phyloP scores from a whole-genome alignment of 2,797 vertebrate species.

The Cuniculus paca region DNA sequence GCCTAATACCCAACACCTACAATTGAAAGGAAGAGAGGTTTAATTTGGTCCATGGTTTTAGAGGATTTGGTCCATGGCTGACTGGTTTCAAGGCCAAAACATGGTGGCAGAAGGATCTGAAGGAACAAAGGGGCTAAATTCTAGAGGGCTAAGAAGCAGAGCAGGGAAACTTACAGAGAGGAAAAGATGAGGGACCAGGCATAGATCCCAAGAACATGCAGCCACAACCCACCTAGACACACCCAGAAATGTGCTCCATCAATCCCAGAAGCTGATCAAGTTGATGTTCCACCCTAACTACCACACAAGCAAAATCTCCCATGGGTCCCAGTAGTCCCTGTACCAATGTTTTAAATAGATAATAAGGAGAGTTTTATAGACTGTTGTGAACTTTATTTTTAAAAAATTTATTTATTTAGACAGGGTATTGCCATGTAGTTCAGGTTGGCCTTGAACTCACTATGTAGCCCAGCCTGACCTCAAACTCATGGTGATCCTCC shows the following conservation, averaged over 20 bases:
- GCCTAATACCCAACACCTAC: neutral
- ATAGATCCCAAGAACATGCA: neutral
- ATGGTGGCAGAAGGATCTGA: neutral
- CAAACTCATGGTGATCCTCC: too few relatives aligned
- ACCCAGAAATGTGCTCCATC: neutral
- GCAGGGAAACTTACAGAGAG: neutral
- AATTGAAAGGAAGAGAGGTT: neutral
- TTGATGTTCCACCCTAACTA: neutral
- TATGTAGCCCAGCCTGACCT: too few relatives aligned
- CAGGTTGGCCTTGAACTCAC: too few relatives aligned
- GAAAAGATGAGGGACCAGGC: neutral
- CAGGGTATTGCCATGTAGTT: too few relatives aligned
- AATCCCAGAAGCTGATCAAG: neutral
- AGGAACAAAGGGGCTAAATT: neutral
- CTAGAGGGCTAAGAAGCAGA: neutral
- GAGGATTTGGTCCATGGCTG: neutral
- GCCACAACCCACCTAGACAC: neutral
- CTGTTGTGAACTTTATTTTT: neutral
- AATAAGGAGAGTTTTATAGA: neutral
- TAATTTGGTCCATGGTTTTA: neutral
- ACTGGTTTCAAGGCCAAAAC: neutral
- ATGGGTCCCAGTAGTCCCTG: rapidly evolving
- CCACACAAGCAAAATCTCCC: neutral
- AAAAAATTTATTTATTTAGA: too few relatives aligned
- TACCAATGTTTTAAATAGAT: neutral